Evolutionary conservation across 1,140 invertebrate genomes (phyloP).

Genomic region (Catajapyx aquilonaris): DNA sequence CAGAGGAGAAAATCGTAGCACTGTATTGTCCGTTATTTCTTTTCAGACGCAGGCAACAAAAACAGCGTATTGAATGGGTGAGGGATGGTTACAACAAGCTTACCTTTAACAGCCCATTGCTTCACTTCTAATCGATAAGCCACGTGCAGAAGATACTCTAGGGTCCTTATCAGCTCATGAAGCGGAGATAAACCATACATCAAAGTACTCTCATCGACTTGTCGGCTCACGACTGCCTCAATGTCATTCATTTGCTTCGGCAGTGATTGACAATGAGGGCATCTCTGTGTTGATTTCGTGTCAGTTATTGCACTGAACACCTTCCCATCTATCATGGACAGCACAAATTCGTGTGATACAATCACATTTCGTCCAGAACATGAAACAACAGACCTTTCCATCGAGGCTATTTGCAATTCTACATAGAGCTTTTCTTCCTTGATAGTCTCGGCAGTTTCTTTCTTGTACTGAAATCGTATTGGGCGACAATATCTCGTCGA

Average conservation of each 20-base stretch:
- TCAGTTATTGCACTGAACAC: constrained; percentile 19
- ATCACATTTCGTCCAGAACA: too few species aligned
- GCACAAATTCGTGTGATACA: constrained; percentile 13
- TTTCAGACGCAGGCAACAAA: too few species aligned
- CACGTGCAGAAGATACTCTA: constrained; percentile 17
- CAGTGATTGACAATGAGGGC: constrained; percentile 18
- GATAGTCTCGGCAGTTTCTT: constrained; percentile 13
- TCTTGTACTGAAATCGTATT: constrained; percentile 15
- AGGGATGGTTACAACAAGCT: too few species aligned
- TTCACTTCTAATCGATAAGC: constrained; percentile 15
- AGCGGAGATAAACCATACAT: constrained; percentile 19
- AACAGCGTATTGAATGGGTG: too few species aligned
- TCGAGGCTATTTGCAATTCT: constrained; percentile 12
- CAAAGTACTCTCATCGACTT: constrained; percentile 11
- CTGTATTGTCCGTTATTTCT: too few species aligned
- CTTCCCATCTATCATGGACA: constrained; percentile 24
- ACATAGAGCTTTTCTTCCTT: constrained; percentile 12
- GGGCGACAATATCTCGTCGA: constrained; percentile 17
- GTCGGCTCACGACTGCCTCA: constrained; percentile 9
- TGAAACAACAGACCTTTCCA: too few species aligned
- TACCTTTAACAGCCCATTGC: constrained; percentile 12
- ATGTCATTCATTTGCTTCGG: constrained; percentile 21
- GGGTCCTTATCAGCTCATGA: constrained; percentile 17
- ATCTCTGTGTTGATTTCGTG: constrained; percentile 18
- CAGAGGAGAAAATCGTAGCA: too few species aligned